These are phyloP conservation scores for Pseudopipra pipra DNA, from an alignment of 2,113 vertebrate species.

Conservation along the genomic window DNA sequence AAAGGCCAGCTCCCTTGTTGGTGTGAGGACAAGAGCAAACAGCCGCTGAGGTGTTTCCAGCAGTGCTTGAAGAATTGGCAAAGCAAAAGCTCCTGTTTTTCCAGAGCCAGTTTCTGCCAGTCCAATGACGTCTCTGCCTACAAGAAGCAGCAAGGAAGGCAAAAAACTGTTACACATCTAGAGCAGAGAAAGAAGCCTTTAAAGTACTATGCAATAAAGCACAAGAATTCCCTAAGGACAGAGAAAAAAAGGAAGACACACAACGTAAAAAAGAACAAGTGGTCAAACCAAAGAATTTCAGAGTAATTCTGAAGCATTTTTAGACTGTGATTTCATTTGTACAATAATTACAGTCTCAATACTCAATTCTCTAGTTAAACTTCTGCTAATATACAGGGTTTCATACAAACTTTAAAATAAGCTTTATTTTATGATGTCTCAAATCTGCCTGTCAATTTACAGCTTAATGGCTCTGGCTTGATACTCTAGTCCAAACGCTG, in stretches of 20 bases:
- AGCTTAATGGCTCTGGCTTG: background rate
- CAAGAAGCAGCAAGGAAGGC: background rate
- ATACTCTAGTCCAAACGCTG: background rate
- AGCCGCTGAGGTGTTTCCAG: slow-evolving; percentile 88
- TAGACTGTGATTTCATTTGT: background rate
- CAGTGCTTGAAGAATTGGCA: slow-evolving; percentile 93
- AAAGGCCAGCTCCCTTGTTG: slow-evolving; percentile 94
- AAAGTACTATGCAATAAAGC: background rate
- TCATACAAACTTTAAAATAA: background rate
- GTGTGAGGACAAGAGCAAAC: slow-evolving; percentile 93
- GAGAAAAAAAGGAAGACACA: background rate
- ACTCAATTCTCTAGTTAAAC: background rate
- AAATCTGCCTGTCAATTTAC: background rate
- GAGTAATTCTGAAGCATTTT: background rate
- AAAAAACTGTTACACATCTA: background rate
- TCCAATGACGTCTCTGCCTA: slow-evolving; percentile 91
- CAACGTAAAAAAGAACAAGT: background rate
- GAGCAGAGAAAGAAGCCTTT: background rate
- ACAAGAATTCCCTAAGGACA: background rate
- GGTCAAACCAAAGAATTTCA: background rate
- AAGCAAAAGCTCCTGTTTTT: slow-evolving; percentile 94
- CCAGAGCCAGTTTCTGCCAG: slow-evolving; percentile 97
- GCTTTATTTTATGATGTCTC: background rate
- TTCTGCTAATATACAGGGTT: background rate
- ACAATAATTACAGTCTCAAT: background rate